A percentile compares a stretch with the other conserved stretches of the same genome.
phyloP scores from a whole-genome alignment of 2,113 vertebrate species.

The Scophthalmus maximus region DNA sequence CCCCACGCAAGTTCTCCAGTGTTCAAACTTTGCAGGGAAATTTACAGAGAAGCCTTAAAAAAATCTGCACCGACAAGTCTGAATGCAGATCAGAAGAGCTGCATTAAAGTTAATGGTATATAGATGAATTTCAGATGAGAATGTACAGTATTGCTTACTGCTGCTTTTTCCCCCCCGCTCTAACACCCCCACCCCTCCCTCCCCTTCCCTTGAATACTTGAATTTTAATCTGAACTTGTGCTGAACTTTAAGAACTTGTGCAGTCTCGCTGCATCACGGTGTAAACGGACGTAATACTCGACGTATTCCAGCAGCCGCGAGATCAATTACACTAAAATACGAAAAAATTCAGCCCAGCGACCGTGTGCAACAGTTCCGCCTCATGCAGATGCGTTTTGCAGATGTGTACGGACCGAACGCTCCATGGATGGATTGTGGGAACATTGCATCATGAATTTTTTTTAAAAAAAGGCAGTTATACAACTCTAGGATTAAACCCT shows the following conservation, averaged over 20 bases:
- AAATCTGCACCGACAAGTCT: slow-evolving; percentile 33
- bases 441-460: neutral
- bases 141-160: slow-evolving; percentile 12
- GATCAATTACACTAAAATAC: slow-evolving; percentile 12
- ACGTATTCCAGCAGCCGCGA: slow-evolving; percentile 18
- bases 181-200: neutral
- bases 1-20: slow-evolving; percentile 24
- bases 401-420: slow-evolving; percentile 6
- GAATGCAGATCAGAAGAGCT: slow-evolving; percentile 39
- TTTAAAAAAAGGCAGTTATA: slow-evolving; percentile 20
- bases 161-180: neutral
- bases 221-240: slow-evolving; percentile 35
- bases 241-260: slow-evolving; percentile 40
- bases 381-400: slow-evolving; percentile 25
- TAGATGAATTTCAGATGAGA: slow-evolving; percentile 14
- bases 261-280: neutral
- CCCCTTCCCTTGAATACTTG: neutral
- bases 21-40: slow-evolving; percentile 43
- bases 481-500: slow-evolving; percentile 31
- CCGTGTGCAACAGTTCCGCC: neutral
- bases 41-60: slow-evolving; percentile 24
- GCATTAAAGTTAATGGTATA: slow-evolving; percentile 39
- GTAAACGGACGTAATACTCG: neutral
- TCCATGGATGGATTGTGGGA: slow-evolving; percentile 30
- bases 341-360: neutral